These are phyloP conservation scores for Machimus rusticus DNA, from an alignment of 2,888 invertebrate species.

Conservation along the genomic window DNA sequence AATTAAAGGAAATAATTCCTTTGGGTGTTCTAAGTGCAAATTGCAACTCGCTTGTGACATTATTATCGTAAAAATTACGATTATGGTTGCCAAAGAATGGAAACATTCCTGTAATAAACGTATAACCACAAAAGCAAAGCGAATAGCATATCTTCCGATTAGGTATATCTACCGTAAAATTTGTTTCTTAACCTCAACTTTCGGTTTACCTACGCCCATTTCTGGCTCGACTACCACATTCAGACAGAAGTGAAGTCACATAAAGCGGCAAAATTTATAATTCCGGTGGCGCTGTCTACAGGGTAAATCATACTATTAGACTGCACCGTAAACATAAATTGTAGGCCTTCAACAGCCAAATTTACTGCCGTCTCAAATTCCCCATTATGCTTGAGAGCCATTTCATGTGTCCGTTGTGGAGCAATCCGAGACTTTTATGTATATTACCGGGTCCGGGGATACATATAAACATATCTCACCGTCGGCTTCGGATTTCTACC, in stretches of 20 bases:
- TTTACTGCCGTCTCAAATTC: constrained; percentile 29
- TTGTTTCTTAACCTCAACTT: constrained; percentile 26
- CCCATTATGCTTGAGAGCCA: not conserved
- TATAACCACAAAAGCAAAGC: constrained; percentile 11
- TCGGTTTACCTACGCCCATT: constrained; percentile 23
- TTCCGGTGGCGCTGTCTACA: constrained; percentile 25
- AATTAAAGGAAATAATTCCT: not conserved
- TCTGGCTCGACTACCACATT: constrained; percentile 12
- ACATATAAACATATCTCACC: not conserved
- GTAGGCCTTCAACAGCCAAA: constrained; percentile 27
- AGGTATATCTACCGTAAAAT: constrained; percentile 27
- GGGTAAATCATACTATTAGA: constrained; percentile 30
- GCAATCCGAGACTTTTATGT: not conserved
- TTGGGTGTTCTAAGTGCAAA: not conserved
- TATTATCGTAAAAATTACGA: not conserved
- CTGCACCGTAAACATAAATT: constrained; percentile 32
- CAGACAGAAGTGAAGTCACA: constrained; percentile 13
- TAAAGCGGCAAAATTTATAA: constrained; percentile 30
- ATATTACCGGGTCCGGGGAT: not conserved
- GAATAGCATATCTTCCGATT: constrained; percentile 14
- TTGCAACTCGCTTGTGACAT: not conserved
- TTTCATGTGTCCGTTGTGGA: constrained; percentile 12
- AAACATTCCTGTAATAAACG: not conserved
- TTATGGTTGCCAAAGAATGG: not conserved
- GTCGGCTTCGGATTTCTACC: not conserved